Evolutionary conservation across 2,113 vertebrate species (phyloP), one percentile per base, ranked within the genome.

Genomic region (Aptenodytes patagonicus): DNA sequence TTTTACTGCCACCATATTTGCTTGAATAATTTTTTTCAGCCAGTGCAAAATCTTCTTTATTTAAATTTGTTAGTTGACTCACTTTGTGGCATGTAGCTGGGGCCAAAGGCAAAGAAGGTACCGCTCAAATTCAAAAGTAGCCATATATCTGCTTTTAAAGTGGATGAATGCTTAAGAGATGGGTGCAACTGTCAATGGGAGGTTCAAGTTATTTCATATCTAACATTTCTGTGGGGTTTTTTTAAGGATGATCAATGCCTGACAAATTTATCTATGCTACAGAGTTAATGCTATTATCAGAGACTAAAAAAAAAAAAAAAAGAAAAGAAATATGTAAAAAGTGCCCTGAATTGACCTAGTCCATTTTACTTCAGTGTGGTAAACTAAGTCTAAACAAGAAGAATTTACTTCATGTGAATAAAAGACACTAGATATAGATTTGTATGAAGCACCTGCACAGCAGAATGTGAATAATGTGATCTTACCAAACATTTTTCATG

Each of bases 1-100:
- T 97, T 95, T 96, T 96, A 94, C 76, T 95, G 81, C 55, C 40
- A 58, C 91, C 93, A 61, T 68, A 80, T 92, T 87, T 95, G 69
- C 91, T 72, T 93, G 90, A 96, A 92, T 93, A 92, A 80, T 87
- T 96, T 97, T 92, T 94, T 95, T 89, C 90, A 86, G 31, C 70
- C 69, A 62, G 52, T 87, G 65, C 78, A 97, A 95, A 90, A 80
- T 79, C 71, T 77, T 93, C 36, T 47, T 84, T 69, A 91, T 96
- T 97, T 95, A 90, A 92, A 97, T 91, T 84, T 93, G 68, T 83
- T 93, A 60, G 40, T 83, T 96, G 70, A 87, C 61, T 90, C 82
- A 51, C 55, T 95, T 80, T 61, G 69, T 97, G 90, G 42, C 46
- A 46, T 22, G 54, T 64, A 83, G 12, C 61, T 68, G 66, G 32